Percentiles rank a stretch among this genome's conserved stretches.
phyloP scores from a whole-genome alignment of 2,888 invertebrate genomes.

The Micropterix aruncella region DNA sequence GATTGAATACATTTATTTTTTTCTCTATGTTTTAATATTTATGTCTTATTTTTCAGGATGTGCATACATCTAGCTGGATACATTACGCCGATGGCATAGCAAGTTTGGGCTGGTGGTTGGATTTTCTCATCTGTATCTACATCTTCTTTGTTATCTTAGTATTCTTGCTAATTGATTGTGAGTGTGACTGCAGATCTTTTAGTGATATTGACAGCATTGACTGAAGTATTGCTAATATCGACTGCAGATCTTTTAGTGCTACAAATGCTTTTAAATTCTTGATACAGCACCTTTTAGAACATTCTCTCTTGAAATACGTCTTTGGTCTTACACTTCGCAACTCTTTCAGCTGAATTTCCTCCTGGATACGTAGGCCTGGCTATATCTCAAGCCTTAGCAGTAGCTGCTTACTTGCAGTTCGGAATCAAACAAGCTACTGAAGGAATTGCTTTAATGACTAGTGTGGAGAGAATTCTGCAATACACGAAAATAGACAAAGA shows the following conservation, averaged over 20 bases:
- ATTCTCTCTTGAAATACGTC: too few species aligned
- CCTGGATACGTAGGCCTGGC: constrained; percentile 51
- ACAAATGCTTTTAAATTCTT: too few species aligned
- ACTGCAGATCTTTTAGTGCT: too few species aligned
- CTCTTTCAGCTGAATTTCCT: too few species aligned
- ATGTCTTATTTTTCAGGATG: constrained; percentile 30
- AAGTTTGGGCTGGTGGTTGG: constrained; percentile 67
- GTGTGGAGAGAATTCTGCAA: constrained; percentile 74
- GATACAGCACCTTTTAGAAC: too few species aligned
- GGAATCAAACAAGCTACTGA: constrained; percentile 77
- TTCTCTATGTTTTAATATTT: too few species aligned
- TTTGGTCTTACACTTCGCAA: too few species aligned
- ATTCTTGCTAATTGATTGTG: constrained; percentile 43
- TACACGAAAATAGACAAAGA: constrained; percentile 58
- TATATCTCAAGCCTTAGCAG: constrained; percentile 46
- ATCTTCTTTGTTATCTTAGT: constrained; percentile 54
- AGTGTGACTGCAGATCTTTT: too few species aligned
- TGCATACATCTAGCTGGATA: constrained; percentile 61
- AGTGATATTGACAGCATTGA: too few species aligned
- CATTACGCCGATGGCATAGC: constrained; percentile 50
- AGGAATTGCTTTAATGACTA: too few species aligned
- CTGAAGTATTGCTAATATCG: too few species aligned
- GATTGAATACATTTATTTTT: background rate
- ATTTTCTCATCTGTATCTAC: constrained; percentile 57
- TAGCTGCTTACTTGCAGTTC: constrained; percentile 54